phyloP scores from a whole-genome alignment of 1,140 invertebrate species.

The Eupristina koningsbergeri region DNA sequence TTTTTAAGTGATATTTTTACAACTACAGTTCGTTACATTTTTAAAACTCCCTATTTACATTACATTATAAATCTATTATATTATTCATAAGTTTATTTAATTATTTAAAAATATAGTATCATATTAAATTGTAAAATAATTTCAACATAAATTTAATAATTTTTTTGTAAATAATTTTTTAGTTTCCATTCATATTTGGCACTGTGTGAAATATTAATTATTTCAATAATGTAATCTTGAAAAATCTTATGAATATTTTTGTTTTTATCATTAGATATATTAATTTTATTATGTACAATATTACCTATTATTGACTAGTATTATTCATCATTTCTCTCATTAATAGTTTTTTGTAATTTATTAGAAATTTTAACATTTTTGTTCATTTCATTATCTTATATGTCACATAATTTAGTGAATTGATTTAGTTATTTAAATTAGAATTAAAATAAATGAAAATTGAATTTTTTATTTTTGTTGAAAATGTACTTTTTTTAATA shows the following conservation, averaged over 20 bases:
- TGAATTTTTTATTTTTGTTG: too few relatives aligned
- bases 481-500: too few relatives aligned
- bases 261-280: conserved; percentile 26
- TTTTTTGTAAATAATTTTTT: conserved; percentile 30
- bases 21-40: conserved; percentile 21
- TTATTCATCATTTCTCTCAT: conserved; percentile 23
- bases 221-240: conserved; percentile 31
- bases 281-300: conserved; percentile 38
- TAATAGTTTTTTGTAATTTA: conserved; percentile 13
- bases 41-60: conserved; percentile 12
- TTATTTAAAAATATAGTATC: conserved; percentile 21
- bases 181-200: conserved; percentile 49
- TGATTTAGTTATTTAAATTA: conserved; percentile 9
- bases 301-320: conserved; percentile 49
- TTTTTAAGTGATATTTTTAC: conserved; percentile 12
- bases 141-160: conserved; percentile 21
- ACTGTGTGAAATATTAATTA: conserved; percentile 39
- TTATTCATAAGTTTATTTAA: conserved; percentile 29
- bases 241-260: conserved; percentile 40
- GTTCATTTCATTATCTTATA: too few relatives aligned
- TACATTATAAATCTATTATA: neutral
- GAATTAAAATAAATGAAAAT: conserved; percentile 7
- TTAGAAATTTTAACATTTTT: conserved; percentile 37
- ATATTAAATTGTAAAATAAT: neutral
- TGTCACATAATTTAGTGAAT: too few relatives aligned